Conservation (phyloP, 2,888 invertebrate species). For the Timema cristinae region DNA sequence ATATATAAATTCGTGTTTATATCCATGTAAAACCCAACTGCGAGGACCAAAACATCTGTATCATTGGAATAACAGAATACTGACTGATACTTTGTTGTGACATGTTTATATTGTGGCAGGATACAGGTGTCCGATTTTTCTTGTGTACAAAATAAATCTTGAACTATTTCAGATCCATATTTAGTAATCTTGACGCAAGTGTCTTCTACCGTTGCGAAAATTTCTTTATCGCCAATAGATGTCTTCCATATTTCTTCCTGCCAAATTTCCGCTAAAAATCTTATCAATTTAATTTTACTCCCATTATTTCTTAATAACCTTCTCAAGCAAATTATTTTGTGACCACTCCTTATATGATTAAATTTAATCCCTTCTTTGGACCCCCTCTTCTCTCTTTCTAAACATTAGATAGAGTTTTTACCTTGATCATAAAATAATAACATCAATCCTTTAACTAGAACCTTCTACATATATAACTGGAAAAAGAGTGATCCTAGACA, state of each 20-base stretch:
- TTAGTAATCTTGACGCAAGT: slow-evolving; percentile 4
- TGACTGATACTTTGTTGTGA: not conserved
- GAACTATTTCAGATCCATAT: not conserved
- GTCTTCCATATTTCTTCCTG: not conserved
- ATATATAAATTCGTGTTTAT: slow-evolving; percentile 6
- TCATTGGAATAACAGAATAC: slow-evolving; percentile 6
- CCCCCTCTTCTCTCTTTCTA: not conserved
- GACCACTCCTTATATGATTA: slow-evolving; percentile 2
- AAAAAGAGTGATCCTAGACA: not conserved
- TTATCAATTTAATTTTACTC: not conserved
- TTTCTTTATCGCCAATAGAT: not conserved
- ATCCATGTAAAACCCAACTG: not conserved
- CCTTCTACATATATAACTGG: not conserved
- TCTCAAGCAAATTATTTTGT: slow-evolving; percentile 1
- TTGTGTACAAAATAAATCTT: slow-evolving; percentile 6
- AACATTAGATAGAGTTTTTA: slow-evolving; percentile 4
- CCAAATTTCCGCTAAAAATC: not conserved
- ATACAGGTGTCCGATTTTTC: not conserved
- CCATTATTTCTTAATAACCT: not conserved
- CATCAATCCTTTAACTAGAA: not conserved
- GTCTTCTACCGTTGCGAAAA: slow-evolving; percentile 6
- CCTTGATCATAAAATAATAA: slow-evolving; percentile 1
- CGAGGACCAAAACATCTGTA: slow-evolving; percentile 12
- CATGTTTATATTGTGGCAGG: not conserved
- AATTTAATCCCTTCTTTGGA: slow-evolving; percentile 8